These are phyloP conservation scores for Lagocephalus sceleratus DNA, from an alignment of 2,797 vertebrate genomes.

Conservation along the genomic window DNA sequence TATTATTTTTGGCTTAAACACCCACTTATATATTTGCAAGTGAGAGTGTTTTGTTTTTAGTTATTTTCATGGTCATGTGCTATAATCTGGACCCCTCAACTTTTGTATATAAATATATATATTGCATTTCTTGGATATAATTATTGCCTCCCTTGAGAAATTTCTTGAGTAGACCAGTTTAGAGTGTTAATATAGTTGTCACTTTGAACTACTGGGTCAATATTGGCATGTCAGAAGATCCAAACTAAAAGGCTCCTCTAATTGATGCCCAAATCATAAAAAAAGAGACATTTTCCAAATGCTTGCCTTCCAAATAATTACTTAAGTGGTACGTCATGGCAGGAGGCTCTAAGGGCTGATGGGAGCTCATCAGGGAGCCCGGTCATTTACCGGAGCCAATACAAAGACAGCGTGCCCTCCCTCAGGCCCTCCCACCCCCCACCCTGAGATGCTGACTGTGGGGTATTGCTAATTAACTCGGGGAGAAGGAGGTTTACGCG, in stretches of 20 bases:
- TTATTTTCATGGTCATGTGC: too few relatives aligned
- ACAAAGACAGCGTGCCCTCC: slow-evolving; percentile 66
- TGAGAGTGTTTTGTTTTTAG: too few relatives aligned
- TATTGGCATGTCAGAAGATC: slow-evolving; percentile 36
- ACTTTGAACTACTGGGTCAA: slow-evolving; percentile 10
- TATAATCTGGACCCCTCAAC: too few relatives aligned
- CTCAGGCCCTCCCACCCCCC: slow-evolving; percentile 58
- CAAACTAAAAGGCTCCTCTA: slow-evolving; percentile 20
- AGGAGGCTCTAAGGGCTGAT: slow-evolving; percentile 66
- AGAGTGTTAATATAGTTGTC: too few relatives aligned
- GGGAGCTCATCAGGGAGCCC: slow-evolving; percentile 69
- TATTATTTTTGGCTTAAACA: too few relatives aligned
- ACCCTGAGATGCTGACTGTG: slow-evolving; percentile 65
- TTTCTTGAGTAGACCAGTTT: too few relatives aligned
- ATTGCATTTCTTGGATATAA: too few relatives aligned
- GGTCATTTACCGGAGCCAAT: slow-evolving; percentile 71
- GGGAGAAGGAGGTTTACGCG: slow-evolving; percentile 68
- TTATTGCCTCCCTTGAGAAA: too few relatives aligned
- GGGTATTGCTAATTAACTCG: slow-evolving; percentile 73
- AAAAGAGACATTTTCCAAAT: slow-evolving; percentile 70
- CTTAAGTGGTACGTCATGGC: slow-evolving; percentile 69
- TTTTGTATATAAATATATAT: too few relatives aligned
- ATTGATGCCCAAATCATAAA: slow-evolving; percentile 66
- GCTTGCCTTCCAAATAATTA: slow-evolving; percentile 74
- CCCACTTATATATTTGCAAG: too few relatives aligned